These are phyloP conservation scores for Drosophila tropicalis DNA, from an alignment of 1,140 invertebrate species.

Conservation along the genomic window DNA sequence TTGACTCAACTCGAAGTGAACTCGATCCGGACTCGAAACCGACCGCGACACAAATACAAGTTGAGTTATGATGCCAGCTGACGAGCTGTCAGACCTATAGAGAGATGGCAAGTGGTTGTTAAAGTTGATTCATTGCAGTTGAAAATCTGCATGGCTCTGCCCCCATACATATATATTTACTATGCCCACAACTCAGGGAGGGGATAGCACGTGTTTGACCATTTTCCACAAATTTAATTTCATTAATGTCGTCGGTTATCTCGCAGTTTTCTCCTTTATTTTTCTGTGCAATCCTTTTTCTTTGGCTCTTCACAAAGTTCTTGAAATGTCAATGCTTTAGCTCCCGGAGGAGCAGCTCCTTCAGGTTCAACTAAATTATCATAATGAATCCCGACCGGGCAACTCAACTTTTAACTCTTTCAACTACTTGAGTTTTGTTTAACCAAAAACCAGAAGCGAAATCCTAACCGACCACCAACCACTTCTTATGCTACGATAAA, in stretches of 20 bases:
- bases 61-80: slow-evolving; percentile 78
- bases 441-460: slow-evolving; percentile 29
- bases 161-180: slow-evolving; percentile 34
- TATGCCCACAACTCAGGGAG: background rate
- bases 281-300: slow-evolving; percentile 24
- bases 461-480: slow-evolving; percentile 25
- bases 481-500: slow-evolving; percentile 25
- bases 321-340: slow-evolving; percentile 71
- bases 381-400: slow-evolving; percentile 69
- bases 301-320: slow-evolving; percentile 59
- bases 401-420: slow-evolving; percentile 41
- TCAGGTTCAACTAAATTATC: slow-evolving; percentile 73
- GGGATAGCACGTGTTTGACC: slow-evolving; percentile 16
- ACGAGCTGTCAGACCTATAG: slow-evolving; percentile 65
- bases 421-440: slow-evolving; percentile 72
- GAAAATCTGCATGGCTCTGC: slow-evolving; percentile 46
- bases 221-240: slow-evolving; percentile 78
- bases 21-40: slow-evolving; percentile 28
- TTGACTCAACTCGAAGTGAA: slow-evolving; percentile 49
- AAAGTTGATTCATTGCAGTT: slow-evolving; percentile 60
- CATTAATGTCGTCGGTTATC: slow-evolving; percentile 56
- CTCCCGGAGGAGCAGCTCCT: slow-evolving; percentile 30
- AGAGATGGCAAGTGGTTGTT: slow-evolving; percentile 51
- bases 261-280: slow-evolving; percentile 4
- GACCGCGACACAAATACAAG: slow-evolving; percentile 4